Evolutionary conservation across 2,888 invertebrate species (phyloP).

Genomic region (Heliconius sara): DNA sequence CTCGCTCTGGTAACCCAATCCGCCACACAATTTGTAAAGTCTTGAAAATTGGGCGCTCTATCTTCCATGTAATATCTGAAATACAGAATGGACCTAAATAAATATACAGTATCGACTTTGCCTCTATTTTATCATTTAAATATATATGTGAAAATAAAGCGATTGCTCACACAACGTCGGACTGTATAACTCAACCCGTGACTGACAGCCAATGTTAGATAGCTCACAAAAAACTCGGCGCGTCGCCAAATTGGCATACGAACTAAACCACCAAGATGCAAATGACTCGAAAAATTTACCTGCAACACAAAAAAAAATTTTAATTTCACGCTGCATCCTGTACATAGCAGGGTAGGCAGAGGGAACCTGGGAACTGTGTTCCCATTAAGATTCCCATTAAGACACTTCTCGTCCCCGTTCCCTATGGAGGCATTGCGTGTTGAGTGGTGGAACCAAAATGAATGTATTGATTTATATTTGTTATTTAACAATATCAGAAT

Average conservation of each 20-base stretch:
- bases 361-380: neutral
- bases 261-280: slow-evolving; percentile 43
- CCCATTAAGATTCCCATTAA: too few species aligned
- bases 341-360: neutral
- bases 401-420: too few species aligned
- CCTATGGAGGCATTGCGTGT: too few species aligned
- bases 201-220: slow-evolving; percentile 41
- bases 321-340: neutral
- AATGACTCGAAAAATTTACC: slow-evolving; percentile 41
- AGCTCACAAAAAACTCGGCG: slow-evolving; percentile 43
- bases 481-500: too few species aligned
- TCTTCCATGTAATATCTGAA: too few species aligned
- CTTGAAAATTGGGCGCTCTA: too few species aligned
- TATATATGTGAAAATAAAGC: neutral
- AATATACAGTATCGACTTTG: neutral
- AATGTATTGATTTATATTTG: too few species aligned
- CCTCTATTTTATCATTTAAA: slow-evolving; percentile 5
- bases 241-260: slow-evolving; percentile 45
- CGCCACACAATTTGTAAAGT: too few species aligned
- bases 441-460: too few species aligned
- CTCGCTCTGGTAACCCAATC: too few species aligned
- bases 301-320: slow-evolving; percentile 7
- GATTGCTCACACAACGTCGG: neutral
- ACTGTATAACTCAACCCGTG: slow-evolving; percentile 35
- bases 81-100: neutral